Evolutionary conservation across 1,140 invertebrate species (phyloP).

Genomic region (Metopolophium dirhodum): DNA sequence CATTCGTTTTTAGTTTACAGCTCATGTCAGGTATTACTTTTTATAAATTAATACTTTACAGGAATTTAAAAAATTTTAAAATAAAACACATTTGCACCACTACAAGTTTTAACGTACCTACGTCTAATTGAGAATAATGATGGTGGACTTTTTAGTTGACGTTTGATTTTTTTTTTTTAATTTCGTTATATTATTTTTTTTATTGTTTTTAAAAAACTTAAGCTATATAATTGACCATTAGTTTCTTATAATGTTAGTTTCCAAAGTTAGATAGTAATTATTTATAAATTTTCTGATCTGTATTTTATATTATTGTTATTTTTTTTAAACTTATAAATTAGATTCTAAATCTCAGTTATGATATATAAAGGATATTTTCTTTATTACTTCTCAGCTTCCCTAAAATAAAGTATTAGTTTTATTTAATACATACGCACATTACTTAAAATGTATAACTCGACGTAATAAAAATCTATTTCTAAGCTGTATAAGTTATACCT

Average conservation of each 20-base stretch:
- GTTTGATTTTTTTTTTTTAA: not conserved
- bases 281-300: not conserved
- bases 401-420: not conserved
- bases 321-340: not conserved
- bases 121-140: not conserved
- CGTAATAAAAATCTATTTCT: not conserved
- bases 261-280: not conserved
- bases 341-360: not conserved
- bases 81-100: not conserved
- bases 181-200: not conserved
- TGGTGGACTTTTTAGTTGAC: not conserved
- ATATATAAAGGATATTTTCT: not conserved
- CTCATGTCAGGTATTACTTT: not conserved
- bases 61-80: not conserved
- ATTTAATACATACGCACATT: not conserved
- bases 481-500: no score
- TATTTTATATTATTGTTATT: not conserved
- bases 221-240: not conserved
- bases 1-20: not conserved
- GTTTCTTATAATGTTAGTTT: conserved; percentile 1
- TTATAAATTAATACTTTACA: not conserved
- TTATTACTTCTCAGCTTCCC: not conserved
- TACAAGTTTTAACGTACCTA: not conserved
- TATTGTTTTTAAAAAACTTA: not conserved
- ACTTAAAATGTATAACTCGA: not conserved